These are phyloP conservation scores for Drosophila sp. DNA, from an alignment of 1,140 invertebrate species.

Conservation along the genomic window DNA sequence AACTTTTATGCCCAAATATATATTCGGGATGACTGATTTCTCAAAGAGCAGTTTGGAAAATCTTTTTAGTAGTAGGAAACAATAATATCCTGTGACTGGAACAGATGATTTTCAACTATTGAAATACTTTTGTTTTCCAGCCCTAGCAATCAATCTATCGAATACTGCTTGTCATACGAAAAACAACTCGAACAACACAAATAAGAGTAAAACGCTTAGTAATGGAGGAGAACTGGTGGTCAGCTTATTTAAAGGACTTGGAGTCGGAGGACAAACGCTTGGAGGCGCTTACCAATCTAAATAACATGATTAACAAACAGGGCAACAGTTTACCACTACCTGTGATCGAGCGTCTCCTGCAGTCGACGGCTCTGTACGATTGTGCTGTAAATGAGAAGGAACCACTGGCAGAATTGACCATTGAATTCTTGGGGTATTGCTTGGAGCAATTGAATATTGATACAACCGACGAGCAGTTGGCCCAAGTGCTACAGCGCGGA, in stretches of 20 bases:
- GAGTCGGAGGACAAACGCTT: slow-evolving; percentile 76
- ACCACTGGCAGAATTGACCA: slow-evolving; percentile 83
- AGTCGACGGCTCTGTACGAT: slow-evolving; percentile 82
- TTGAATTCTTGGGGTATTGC: slow-evolving; percentile 85
- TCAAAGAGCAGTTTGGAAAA: neutral
- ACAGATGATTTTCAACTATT: neutral
- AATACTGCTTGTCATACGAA: slow-evolving; percentile 11
- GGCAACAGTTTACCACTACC: slow-evolving; percentile 51
- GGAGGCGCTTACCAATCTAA: slow-evolving; percentile 64
- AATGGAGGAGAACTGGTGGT: slow-evolving; percentile 83
- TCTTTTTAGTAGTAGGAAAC: too few species aligned
- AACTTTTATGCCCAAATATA: neutral
- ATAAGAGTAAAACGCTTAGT: slow-evolving; percentile 2
- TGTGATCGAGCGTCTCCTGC: slow-evolving; percentile 66
- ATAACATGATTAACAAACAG: slow-evolving; percentile 53
- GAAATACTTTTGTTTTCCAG: neutral
- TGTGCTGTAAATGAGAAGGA: slow-evolving; percentile 60
- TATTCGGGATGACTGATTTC: neutral
- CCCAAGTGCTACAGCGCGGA: slow-evolving; percentile 83
- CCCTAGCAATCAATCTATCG: neutral
- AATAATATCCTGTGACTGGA: too few species aligned
- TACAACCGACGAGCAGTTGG: slow-evolving; percentile 83
- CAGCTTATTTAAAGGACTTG: slow-evolving; percentile 77
- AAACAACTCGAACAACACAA: neutral
- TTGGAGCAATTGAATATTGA: slow-evolving; percentile 84